Evolutionary conservation across 2,888 invertebrate genomes (phyloP).

Genomic region (Latheticus oryzae): DNA sequence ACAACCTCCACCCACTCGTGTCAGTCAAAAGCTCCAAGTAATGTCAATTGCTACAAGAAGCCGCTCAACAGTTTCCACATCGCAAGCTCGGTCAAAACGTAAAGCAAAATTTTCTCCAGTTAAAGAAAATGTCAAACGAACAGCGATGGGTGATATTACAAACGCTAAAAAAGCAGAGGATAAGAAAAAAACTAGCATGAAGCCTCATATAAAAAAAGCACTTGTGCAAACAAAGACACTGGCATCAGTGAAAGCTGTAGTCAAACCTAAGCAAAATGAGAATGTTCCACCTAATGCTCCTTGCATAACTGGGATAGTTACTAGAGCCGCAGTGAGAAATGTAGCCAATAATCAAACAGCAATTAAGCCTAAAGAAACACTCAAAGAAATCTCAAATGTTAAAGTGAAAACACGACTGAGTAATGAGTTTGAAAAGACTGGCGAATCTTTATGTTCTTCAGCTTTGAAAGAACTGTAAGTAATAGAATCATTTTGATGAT

Average conservation of each 20-base stretch:
- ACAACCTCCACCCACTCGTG: too few species aligned
- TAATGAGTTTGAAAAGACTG: constrained; percentile 79
- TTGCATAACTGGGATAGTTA: constrained; percentile 56
- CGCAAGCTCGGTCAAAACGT: constrained; percentile 71
- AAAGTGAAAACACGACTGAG: constrained; percentile 70
- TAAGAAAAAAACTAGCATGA: constrained; percentile 43
- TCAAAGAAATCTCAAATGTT: constrained; percentile 58
- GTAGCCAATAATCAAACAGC: constrained; percentile 58
- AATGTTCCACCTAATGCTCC: constrained; percentile 61
- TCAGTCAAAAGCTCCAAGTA: constrained; percentile 38
- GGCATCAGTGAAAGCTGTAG: constrained; percentile 60
- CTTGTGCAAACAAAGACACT: constrained; percentile 52
- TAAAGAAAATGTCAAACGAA: constrained; percentile 82
- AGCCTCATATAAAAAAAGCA: constrained; percentile 40
- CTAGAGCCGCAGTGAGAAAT: constrained; percentile 57
- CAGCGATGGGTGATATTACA: constrained; percentile 88
- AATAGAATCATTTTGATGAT: neutral
- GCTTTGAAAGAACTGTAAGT: constrained; percentile 80
- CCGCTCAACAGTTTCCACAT: constrained; percentile 48
- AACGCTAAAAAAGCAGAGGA: constrained; percentile 66
- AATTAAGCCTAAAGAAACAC: constrained; percentile 59
- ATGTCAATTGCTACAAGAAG: constrained; percentile 73
- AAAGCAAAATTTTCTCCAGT: constrained; percentile 85
- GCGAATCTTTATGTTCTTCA: constrained; percentile 81
- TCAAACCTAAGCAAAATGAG: constrained; percentile 63